These are phyloP conservation scores for Dreissena polymorpha DNA, from an alignment of 1,140 invertebrate species.

Conservation along the genomic window DNA sequence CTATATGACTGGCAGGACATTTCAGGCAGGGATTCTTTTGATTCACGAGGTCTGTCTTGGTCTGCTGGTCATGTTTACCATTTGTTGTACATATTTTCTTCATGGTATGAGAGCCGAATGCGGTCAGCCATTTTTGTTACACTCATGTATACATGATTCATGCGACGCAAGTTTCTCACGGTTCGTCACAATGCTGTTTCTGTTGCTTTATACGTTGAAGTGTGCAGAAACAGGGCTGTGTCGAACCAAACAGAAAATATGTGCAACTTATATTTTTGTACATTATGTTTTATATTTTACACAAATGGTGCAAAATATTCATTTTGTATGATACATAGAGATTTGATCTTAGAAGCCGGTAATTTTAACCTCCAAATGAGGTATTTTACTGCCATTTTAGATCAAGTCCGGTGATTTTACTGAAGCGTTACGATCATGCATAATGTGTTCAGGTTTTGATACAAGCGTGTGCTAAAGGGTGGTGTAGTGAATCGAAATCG, in stretches of 20 bases:
- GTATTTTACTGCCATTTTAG: too few species aligned
- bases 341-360: too few species aligned
- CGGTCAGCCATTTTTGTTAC: neutral
- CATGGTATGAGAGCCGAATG: neutral
- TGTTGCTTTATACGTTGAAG: too few species aligned
- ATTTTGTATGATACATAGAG: neutral
- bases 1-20: too few species aligned
- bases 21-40: too few species aligned
- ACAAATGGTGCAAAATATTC: neutral
- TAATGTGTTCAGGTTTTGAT: neutral
- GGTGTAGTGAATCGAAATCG: neutral
- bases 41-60: too few species aligned
- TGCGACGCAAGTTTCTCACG: too few species aligned
- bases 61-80: neutral
- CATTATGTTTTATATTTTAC: slow-evolving; percentile 1
- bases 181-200: too few species aligned
- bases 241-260: neutral
- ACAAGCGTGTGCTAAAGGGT: neutral
- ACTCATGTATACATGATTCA: neutral
- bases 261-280: neutral
- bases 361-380: too few species aligned
- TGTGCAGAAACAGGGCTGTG: too few species aligned
- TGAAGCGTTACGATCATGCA: neutral
- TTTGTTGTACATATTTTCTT: neutral
- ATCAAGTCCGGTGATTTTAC: too few species aligned